Evolutionary conservation across 2,888 invertebrate genomes (phyloP).

Genomic region (Dione juno): DNA sequence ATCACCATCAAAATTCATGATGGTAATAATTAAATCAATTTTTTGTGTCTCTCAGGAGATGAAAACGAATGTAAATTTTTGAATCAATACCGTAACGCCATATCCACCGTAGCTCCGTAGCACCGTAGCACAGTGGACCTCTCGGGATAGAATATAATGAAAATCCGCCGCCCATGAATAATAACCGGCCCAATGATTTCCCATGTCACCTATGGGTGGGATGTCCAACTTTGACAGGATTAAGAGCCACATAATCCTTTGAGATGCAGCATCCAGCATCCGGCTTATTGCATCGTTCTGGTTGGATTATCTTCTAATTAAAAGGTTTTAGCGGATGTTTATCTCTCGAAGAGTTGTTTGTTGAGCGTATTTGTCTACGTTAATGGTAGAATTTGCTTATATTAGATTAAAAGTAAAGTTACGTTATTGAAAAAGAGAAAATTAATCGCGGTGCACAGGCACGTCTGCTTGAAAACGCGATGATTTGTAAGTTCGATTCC

Average conservation of each 20-base stretch:
- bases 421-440: background rate
- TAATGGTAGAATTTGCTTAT: background rate
- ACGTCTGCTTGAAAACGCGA: too few relatives aligned
- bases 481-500: too few relatives aligned
- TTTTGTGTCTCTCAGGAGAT: background rate
- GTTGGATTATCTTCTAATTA: conserved; percentile 28
- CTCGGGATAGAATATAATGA: conserved; percentile 25
- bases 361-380: background rate
- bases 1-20: background rate
- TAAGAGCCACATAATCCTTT: conserved; percentile 38
- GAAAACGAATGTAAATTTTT: conserved; percentile 13
- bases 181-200: conserved; percentile 38
- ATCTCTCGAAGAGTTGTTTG: conserved; percentile 11
- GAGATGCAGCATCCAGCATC: conserved; percentile 31
- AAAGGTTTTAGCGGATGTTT: conserved; percentile 8
- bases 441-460: too few relatives aligned
- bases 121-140: conserved; percentile 8
- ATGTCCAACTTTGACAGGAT: conserved; percentile 39
- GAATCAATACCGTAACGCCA: conserved; percentile 3
- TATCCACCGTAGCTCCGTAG: background rate
- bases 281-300: conserved; percentile 37
- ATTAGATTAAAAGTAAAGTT: background rate
- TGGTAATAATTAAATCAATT: background rate
- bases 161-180: conserved; percentile 36
- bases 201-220: conserved; percentile 35